These are phyloP conservation scores for Phylloscopus collybita DNA, from an alignment of 2,797 vertebrate genomes.

Conservation along the genomic window DNA sequence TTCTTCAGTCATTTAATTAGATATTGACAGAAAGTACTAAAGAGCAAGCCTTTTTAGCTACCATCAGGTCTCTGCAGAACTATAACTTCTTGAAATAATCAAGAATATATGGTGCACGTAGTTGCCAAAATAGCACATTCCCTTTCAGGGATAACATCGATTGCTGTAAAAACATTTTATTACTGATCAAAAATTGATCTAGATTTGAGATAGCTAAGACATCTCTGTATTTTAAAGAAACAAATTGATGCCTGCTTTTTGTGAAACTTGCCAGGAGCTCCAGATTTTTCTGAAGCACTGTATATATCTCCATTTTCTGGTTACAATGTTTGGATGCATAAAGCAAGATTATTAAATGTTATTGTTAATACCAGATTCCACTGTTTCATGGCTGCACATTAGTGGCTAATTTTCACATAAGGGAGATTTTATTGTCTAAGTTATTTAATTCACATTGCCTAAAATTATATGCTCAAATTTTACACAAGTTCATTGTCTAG, in stretches of 20 bases:
- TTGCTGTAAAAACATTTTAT: not conserved
- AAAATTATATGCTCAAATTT: not conserved
- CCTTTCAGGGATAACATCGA: not conserved
- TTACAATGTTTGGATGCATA: not conserved
- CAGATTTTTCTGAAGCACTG: not conserved
- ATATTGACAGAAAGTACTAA: not conserved
- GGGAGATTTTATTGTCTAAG: not conserved
- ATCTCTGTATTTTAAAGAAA: not conserved
- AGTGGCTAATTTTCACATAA: not conserved
- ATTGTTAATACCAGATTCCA: not conserved
- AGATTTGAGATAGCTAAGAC: not conserved
- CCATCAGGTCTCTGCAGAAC: not conserved
- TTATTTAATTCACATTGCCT: not conserved
- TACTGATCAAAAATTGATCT: not conserved
- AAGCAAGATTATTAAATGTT: not conserved
- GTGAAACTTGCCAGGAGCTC: not conserved
- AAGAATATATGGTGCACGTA: not conserved
- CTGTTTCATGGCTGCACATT: not conserved
- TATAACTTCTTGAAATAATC: not conserved
- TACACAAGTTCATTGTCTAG: not conserved
- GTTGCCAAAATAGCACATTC: not conserved
- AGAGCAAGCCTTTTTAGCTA: not conserved
- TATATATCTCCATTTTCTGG: not conserved
- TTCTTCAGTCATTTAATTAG: not conserved
- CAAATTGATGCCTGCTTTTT: not conserved